Base-by-base conservation (phyloP, 2,113 vertebrate genomes). In the Aepyceros melampus region DNA sequence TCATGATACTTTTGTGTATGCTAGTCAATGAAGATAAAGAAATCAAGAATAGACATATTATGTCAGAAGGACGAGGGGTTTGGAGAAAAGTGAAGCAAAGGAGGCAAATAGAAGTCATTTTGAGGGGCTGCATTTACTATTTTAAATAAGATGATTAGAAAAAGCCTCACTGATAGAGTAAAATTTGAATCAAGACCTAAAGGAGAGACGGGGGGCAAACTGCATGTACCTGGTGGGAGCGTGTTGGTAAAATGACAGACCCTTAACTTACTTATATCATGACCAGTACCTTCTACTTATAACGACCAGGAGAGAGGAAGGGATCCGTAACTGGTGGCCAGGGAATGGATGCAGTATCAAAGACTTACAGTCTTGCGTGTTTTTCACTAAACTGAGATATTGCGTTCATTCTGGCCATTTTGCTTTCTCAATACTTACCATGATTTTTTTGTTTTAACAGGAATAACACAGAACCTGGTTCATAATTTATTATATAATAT, bases 161-260 rank as follows among this genome's bases (percentile, higher is more conserved):
- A 71, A 95, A n/a, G 2, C 13, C 45, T 97, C 12, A 56, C 33
- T 25, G 21, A 55, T 91, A 31, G 51, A 91, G 25, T 81, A 47
- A 64, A 87, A 40, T 87, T 92, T 95, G 49, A 87, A 45, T 92
- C 94, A 92, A 96, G 60, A 62, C n/a, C 67, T 81, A 31, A 62
- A 74, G 45, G 53, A 87, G 45, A 90, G 36, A 53, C 10, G 82
- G 43, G 14, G 11, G 82, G 40, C 5, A 67, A 23, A 74, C 13
- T 53, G 3, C 7, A 83, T 7, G n/a, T 43, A 51, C 5, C 15
- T 87, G 16, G 31, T 60, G 31, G 67, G 43, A 87, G 45, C 71
- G 2, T 45, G 25, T 36, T 76, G 60, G 8, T 85, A 62, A 74
- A 83, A n/a, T 64, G n/a, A 51, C 10, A 43, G 23, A 76, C 16